Conservation (phyloP, 2,797 vertebrate genomes). For the Onychomys arenicola region DNA sequence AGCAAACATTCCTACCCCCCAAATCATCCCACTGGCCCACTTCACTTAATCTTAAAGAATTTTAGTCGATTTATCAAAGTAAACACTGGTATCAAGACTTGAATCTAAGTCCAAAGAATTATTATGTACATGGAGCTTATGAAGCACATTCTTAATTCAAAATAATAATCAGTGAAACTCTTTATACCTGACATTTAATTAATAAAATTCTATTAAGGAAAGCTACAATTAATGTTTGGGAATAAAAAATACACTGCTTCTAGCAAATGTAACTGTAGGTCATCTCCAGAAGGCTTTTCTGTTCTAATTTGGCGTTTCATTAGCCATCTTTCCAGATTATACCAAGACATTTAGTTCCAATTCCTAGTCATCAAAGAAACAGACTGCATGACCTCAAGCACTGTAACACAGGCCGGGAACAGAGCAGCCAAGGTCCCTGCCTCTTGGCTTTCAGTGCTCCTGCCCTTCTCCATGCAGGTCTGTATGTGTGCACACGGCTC, state of each 20-base stretch:
- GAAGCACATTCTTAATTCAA: not conserved
- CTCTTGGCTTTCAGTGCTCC: not conserved
- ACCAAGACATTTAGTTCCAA: not conserved
- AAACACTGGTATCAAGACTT: not conserved
- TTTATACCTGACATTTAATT: not conserved
- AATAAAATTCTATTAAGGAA: conserved; percentile 31
- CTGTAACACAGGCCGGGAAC: not conserved
- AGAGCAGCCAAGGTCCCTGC: not conserved
- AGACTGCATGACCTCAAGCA: not conserved
- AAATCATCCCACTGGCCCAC: not conserved
- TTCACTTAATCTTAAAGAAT: conserved; percentile 5
- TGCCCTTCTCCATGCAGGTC: not conserved
- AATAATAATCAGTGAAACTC: not conserved
- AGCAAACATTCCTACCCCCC: not conserved
- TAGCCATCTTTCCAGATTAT: not conserved
- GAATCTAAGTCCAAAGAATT: not conserved
- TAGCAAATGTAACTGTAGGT: not conserved
- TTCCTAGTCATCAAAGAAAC: not conserved
- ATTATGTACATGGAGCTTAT: not conserved
- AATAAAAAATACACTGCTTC: not conserved
- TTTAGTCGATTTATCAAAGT: not conserved
- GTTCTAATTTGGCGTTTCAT: not conserved
- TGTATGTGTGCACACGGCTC: too few species aligned
- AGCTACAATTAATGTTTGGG: not conserved
- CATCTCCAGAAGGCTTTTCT: not conserved